These are phyloP conservation scores for Typhlichthys eigenmanni DNA, from an alignment of 2,797 vertebrate species.

Conservation along the genomic window DNA sequence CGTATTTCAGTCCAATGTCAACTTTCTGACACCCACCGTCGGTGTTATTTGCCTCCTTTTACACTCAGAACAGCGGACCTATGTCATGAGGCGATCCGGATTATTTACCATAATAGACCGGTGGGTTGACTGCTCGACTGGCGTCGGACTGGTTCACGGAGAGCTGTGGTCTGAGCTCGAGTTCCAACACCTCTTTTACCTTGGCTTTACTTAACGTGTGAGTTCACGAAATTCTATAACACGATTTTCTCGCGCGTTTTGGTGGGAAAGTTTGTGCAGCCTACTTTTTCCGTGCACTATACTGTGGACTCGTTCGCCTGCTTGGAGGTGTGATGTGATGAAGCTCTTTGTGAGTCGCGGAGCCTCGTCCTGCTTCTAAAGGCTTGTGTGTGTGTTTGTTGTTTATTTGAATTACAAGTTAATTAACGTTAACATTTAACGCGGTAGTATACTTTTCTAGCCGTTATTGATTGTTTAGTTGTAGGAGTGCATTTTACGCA, in stretches of 20 bases:
- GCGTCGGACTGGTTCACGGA: too few relatives aligned
- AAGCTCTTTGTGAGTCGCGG: slow-evolving; percentile 32
- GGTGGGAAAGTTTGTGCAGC: slow-evolving; percentile 46
- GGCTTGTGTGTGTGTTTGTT: neutral
- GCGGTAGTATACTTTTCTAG: slow-evolving; percentile 3
- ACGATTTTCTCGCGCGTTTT: slow-evolving; percentile 20
- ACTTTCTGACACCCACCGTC: slow-evolving; percentile 26
- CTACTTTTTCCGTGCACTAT: slow-evolving; percentile 18
- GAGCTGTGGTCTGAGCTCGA: neutral
- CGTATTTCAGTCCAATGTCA: slow-evolving; percentile 15
- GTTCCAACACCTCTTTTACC: slow-evolving; percentile 11
- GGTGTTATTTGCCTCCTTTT: neutral
- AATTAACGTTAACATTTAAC: slow-evolving; percentile 50
- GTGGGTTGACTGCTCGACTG: slow-evolving; percentile 3
- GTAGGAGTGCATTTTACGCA: slow-evolving; percentile 46
- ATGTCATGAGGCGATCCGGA: slow-evolving; percentile 32
- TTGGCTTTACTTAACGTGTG: slow-evolving; percentile 7
- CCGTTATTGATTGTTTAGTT: slow-evolving; percentile 40
- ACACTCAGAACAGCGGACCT: neutral
- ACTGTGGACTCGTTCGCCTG: slow-evolving; percentile 3
- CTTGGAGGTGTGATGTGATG: slow-evolving; percentile 61
- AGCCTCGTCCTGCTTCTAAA: neutral
- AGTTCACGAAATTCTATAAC: slow-evolving; percentile 32
- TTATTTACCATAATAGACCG: slow-evolving; percentile 51
- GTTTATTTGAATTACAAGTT: slow-evolving; percentile 6